These are phyloP conservation scores for Sebastolobus altivelis DNA, from an alignment of 2,797 vertebrate genomes.

Conservation along the genomic window DNA sequence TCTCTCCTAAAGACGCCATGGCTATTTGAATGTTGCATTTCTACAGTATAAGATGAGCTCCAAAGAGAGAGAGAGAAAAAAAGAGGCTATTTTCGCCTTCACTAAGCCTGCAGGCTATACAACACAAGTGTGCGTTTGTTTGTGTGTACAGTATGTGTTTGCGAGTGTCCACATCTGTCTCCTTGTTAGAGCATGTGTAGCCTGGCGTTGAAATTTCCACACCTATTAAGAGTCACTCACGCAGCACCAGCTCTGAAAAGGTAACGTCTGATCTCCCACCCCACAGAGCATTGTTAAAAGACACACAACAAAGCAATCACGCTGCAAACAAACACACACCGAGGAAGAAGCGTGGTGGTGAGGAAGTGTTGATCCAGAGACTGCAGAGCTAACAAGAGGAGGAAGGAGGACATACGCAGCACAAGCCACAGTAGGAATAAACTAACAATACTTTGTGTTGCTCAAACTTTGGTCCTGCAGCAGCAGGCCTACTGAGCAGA, in stretches of 20 bases:
- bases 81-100: not conserved
- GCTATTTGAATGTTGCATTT: conserved; percentile 26
- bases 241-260: conserved; percentile 25
- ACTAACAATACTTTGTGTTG: conserved; percentile 6
- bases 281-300: conserved; percentile 37
- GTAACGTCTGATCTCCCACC: conserved; percentile 37
- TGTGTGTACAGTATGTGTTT: not conserved
- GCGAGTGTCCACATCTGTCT: conserved; percentile 11
- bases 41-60: not conserved
- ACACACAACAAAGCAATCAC: conserved; percentile 44
- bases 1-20: conserved; percentile 5
- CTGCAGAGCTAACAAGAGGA: conserved; percentile 29
- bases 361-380: conserved; percentile 18
- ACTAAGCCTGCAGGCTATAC: not conserved
- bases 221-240: conserved; percentile 35
- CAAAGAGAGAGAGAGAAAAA: not conserved
- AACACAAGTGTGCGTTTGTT: conserved; percentile 1
- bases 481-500: conserved; percentile 12
- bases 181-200: not conserved
- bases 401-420: conserved; percentile 16
- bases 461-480: conserved; percentile 9
- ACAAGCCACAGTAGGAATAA: not conserved
- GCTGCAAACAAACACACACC: conserved; percentile 40
- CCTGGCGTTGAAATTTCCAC: conserved; percentile 22
- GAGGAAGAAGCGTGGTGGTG: not conserved